Evolutionary conservation across 2,888 invertebrate genomes (phyloP).

Genomic region (Linnaemya vulpina): DNA sequence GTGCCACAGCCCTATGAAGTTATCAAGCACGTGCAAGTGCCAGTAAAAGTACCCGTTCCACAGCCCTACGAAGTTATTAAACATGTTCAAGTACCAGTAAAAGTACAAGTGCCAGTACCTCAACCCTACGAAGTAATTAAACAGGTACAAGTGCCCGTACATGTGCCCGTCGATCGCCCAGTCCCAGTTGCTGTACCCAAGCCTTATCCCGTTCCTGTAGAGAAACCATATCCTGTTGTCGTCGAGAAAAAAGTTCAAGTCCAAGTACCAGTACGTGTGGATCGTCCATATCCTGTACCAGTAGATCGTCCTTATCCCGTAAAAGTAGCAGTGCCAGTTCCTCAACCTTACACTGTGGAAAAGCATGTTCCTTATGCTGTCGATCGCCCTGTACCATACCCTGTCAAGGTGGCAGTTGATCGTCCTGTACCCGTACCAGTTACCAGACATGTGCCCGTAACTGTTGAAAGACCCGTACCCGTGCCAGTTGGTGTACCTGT

Average conservation of each 20-base stretch:
- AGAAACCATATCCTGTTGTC: conserved; percentile 82
- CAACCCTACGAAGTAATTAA: conserved; percentile 85
- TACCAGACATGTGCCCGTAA: conserved; percentile 82
- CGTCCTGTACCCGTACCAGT: conserved; percentile 87
- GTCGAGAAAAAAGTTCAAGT: conserved; percentile 86
- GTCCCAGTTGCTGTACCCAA: conserved; percentile 86
- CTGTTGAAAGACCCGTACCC: conserved; percentile 80
- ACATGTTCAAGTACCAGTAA: conserved; percentile 84
- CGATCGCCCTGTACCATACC: conserved; percentile 86
- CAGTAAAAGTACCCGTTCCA: conserved; percentile 86
- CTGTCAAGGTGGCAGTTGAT: conserved; percentile 87
- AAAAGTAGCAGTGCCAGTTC: conserved; percentile 84
- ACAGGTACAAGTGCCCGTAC: conserved; percentile 86
- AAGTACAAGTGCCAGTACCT: conserved; percentile 85
- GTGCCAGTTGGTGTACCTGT: conserved; percentile 84
- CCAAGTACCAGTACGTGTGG: conserved; percentile 88
- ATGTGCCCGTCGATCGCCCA: conserved; percentile 88
- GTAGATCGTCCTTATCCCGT: conserved; percentile 85
- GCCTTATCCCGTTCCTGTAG: conserved; percentile 79
- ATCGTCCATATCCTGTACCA: conserved; percentile 87
- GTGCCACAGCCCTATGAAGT: conserved; percentile 87
- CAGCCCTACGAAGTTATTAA: conserved; percentile 85
- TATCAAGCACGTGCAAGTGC: conserved; percentile 86
- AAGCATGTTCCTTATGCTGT: conserved; percentile 87
- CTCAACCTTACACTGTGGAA: conserved; percentile 88